phyloP scores from a whole-genome alignment of 2,888 invertebrate genomes.

The Leucania comma region DNA sequence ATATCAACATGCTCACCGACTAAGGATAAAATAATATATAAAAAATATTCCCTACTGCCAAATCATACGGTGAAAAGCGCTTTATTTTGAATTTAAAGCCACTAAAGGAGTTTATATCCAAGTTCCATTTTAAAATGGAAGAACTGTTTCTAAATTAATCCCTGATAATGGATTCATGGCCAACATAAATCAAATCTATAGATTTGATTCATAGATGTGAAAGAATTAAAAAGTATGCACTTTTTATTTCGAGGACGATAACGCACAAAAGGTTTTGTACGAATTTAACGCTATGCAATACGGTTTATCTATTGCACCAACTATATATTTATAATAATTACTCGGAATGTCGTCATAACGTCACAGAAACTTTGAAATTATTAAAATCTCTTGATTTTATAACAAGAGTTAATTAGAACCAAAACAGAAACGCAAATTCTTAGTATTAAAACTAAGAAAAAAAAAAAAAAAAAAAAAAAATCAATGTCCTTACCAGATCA shows the following conservation, averaged over 20 bases:
- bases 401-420: neutral
- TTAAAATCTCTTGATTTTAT: neutral
- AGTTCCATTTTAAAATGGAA: neutral
- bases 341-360: neutral
- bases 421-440: neutral
- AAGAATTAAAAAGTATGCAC: no score
- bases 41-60: slow-evolving; percentile 5
- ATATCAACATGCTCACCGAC: neutral
- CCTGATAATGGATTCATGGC: slow-evolving; percentile 1
- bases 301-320: neutral
- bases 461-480: no score
- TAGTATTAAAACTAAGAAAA: no score
- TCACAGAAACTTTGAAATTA: neutral
- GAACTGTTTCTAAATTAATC: neutral
- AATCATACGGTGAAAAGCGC: slow-evolving; percentile 6
- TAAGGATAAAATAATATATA: slow-evolving; percentile 4
- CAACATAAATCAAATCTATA: no score
- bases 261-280: neutral
- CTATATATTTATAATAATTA: neutral
- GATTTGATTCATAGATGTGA: no score
- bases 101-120: neutral
- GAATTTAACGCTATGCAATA: slow-evolving; percentile 4
- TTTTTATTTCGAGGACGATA: slow-evolving; percentile 5
- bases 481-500: neutral
- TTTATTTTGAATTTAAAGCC: slow-evolving; percentile 17